Base-by-base conservation (phyloP, 2,888 invertebrate species). In the Apodemia duryi region DNA sequence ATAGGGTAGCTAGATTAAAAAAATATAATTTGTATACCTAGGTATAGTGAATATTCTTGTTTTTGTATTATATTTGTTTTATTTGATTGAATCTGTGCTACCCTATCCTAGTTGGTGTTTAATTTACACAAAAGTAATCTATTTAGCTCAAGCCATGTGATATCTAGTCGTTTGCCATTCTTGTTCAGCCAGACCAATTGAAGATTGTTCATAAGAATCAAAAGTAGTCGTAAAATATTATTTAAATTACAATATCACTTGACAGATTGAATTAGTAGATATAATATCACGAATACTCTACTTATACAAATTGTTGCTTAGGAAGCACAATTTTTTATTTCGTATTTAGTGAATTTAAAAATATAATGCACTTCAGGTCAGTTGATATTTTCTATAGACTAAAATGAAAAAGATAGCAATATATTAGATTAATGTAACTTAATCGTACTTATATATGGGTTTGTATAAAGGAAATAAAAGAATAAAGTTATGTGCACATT, bases 341-440 rank as follows among this genome's bases (percentile, higher is more conserved):
- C 62, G 65, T 67, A 68, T 65, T 66, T 65, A 60, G 63, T 68
- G 65, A 63, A 68, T 69, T 67, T 67, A 67, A 70, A 72, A 72
- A 75, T 76, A 72, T 75, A 78, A 75, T 79, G 81, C 77, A 79
- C 80, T 77, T 78, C 73, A 77, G 82, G 81, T 84, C 85, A 82
- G 85, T 88, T 82, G 84, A 84, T 84, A 82, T 69, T 78, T 82
- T 87, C 86, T 90, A 88, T 91, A 90, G 91, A 90, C 90, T 91
- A 88, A 90, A 88, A 83, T 86, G 89, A 87, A 91, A 46, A 90
- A 84, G 88, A 91, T 91, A 91, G 91, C 91, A 91, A 91, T 91
- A 91, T 88, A 87, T 87, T 90, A 91, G 91, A 87, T 74, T 91
- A 91, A 88, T 88, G 82, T 91, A 87, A 86, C 85, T 86, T 86